Evolutionary conservation across 1,140 invertebrate species (phyloP).

Genomic region (Trypoxylus dichotomus): DNA sequence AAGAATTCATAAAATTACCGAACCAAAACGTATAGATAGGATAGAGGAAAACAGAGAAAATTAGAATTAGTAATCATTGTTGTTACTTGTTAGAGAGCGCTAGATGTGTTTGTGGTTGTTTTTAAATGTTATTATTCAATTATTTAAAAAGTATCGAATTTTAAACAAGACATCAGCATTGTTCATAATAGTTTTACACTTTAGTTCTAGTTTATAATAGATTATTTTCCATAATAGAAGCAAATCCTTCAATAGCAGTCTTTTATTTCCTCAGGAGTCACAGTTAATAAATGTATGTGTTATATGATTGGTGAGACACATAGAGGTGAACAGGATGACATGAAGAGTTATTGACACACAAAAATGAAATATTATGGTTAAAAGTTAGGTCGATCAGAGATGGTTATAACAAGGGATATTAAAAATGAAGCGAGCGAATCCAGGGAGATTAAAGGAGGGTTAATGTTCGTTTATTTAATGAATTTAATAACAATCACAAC

Average conservation of each 20-base stretch:
- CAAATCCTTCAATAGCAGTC: constrained; percentile 46
- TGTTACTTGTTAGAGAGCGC: neutral
- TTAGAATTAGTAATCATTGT: constrained; percentile 13
- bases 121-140: neutral
- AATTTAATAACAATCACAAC: neutral
- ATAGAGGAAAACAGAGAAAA: constrained; percentile 21
- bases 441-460: neutral
- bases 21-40: constrained; percentile 33
- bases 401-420: neutral
- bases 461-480: constrained; percentile 10
- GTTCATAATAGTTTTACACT: neutral
- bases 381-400: neutral
- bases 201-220: neutral
- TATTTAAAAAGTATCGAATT: neutral
- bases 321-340: neutral
- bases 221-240: constrained; percentile 58
- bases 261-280: constrained; percentile 39
- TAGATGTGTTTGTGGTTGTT: neutral
- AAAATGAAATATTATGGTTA: constrained; percentile 13
- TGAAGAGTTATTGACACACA: constrained; percentile 14
- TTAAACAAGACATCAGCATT: constrained; percentile 6
- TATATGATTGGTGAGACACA: neutral
- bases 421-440: constrained; percentile 3
- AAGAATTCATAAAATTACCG: constrained; percentile 26
- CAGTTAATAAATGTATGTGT: constrained; percentile 35